phyloP scores from a whole-genome alignment of 2,888 invertebrate genomes.

The Neoscelio sp. region DNA sequence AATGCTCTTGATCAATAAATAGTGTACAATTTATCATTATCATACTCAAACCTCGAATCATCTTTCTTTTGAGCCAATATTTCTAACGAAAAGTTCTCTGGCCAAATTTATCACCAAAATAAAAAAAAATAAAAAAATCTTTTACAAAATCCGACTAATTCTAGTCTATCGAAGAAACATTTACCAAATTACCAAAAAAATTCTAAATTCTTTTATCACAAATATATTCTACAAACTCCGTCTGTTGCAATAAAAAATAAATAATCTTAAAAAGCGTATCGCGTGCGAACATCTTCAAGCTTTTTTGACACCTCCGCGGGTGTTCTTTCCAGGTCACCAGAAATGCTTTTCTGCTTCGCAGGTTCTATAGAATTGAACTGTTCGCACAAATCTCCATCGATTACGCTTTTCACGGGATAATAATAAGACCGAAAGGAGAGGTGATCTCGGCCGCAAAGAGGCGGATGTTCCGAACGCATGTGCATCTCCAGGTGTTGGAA shows the following conservation, averaged over 20 bases:
- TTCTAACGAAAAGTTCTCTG: no score
- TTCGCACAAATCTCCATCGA: conserved; percentile 99
- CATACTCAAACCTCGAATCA: no score
- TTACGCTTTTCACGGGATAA: conserved; percentile 98
- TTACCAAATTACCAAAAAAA: no score
- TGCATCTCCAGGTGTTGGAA: conserved; percentile 99
- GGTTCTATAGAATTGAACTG: conserved; percentile 98
- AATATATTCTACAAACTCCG: no score
- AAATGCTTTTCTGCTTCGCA: conserved; percentile 96
- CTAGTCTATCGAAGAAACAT: no score
- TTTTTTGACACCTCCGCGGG: conserved; percentile 99
- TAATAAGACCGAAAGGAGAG: conserved; percentile 98
- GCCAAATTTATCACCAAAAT: no score
- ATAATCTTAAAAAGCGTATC: conserved; percentile 96
- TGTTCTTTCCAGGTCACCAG: conserved; percentile 96
- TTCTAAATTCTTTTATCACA: no score
- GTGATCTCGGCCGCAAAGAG: conserved; percentile 98
- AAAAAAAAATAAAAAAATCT: no score
- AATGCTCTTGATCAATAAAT: no score
- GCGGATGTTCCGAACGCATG: conserved; percentile 98
- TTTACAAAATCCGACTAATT: no score
- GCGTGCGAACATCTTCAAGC: conserved; percentile 98
- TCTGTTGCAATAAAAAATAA: conserved; percentile 8
- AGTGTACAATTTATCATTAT: no score
- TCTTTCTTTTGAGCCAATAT: no score